Evolutionary conservation across 30 jellyfish, hydroid and myxozoan species (phyloP).

Genomic region (Mastigias papua): DNA sequence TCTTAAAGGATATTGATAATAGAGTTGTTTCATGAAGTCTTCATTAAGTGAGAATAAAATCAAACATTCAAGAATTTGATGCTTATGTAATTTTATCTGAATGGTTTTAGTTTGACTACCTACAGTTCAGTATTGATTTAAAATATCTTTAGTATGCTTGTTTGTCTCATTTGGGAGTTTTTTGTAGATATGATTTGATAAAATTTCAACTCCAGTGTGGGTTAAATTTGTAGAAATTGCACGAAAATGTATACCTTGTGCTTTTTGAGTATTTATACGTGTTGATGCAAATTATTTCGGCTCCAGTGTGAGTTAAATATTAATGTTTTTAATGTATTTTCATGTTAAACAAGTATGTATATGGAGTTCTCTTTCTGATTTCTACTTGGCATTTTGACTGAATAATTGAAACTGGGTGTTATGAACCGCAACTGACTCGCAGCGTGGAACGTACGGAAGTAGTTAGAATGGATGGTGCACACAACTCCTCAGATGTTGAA

Average conservation of each 20-base stretch:
- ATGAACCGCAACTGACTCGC: too few species aligned
- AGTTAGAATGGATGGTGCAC: too few species aligned
- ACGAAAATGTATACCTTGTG: neutral
- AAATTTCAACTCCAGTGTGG: constrained; percentile 64
- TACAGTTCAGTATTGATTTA: neutral
- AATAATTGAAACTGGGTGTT: too few species aligned
- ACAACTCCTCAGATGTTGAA: too few species aligned
- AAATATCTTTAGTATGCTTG: neutral
- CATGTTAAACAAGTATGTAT: neutral
- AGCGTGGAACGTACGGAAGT: too few species aligned
- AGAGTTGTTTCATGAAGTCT: too few species aligned
- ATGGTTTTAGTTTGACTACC: neutral
- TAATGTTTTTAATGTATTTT: neutral
- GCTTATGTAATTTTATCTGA: too few species aligned
- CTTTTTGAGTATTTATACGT: neutral
- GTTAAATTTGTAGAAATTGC: constrained; percentile 25
- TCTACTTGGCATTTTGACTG: too few species aligned
- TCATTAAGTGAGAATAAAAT: too few species aligned
- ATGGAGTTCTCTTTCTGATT: neutral
- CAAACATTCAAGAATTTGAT: too few species aligned
- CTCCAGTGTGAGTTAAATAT: constrained; percentile 65
- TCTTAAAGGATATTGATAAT: too few species aligned
- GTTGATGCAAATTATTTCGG: constrained; percentile 13
- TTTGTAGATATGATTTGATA: neutral
- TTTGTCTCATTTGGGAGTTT: neutral